Percentiles rank a stretch among this genome's conserved stretches.
phyloP scores from a whole-genome alignment of 2,888 invertebrate genomes.

The Pyrochroa serraticornis region DNA sequence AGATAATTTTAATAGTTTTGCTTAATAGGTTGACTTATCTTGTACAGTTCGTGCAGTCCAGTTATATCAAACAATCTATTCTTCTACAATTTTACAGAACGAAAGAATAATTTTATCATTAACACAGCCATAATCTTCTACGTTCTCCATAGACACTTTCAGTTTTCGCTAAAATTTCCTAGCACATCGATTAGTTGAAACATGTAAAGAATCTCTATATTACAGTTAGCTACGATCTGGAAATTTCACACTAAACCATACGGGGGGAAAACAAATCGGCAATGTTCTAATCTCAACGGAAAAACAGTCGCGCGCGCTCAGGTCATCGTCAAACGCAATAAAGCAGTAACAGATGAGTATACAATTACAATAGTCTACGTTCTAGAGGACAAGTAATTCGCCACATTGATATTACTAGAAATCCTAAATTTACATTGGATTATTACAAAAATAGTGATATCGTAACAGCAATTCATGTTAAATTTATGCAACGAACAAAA shows the following conservation, averaged over 20 bases:
- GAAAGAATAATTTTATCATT: slow-evolving; percentile 31
- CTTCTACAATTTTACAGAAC: slow-evolving; percentile 20
- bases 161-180: slow-evolving; percentile 33
- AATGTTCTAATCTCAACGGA: background rate
- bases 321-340: slow-evolving; percentile 1
- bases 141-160: slow-evolving; percentile 34
- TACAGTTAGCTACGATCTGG: slow-evolving; percentile 20
- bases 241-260: slow-evolving; percentile 21
- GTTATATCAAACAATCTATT: slow-evolving; percentile 25
- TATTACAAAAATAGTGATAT: slow-evolving; percentile 48
- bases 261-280: slow-evolving; percentile 2
- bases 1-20: too few relatives aligned
- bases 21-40: too few relatives aligned
- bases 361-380: slow-evolving; percentile 23
- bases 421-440: slow-evolving; percentile 26
- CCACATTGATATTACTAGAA: slow-evolving; percentile 12
- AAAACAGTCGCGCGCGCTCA: background rate
- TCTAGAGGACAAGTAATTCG: slow-evolving; percentile 16
- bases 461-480: slow-evolving; percentile 33
- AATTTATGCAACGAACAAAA: slow-evolving; percentile 35
- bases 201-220: slow-evolving; percentile 18
- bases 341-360: slow-evolving; percentile 23
- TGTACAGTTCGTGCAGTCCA: slow-evolving; percentile 28
- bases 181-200: slow-evolving; percentile 30
- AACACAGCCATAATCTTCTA: slow-evolving; percentile 54